Base-by-base conservation (phyloP, 1,140 invertebrate genomes). In the Euglossa dilemma region DNA sequence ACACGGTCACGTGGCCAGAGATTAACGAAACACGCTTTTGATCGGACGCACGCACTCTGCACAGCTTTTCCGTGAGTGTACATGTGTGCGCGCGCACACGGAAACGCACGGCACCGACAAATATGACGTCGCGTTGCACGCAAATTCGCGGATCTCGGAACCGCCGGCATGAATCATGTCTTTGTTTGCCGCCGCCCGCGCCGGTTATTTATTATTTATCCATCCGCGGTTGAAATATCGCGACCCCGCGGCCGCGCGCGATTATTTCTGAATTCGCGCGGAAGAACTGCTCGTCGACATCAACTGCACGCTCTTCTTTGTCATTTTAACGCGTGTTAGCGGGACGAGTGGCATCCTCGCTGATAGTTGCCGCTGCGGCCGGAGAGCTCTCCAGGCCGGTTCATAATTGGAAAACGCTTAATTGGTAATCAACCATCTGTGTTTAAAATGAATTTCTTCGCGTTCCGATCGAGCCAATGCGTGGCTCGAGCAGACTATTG, bases 141-240 rank as follows among this genome's bases (percentile, higher is more conserved):
- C 75, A 54, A 77, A 77, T 76, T 47, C 61, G 61, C 47, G 25
- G 61, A 76, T 77, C 63, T 54, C 28, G 14, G 43, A n/a, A 67
- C 50, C 61, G 9, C 50, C 4, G 59, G 16, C 63, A 77, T 76
- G 47, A 76, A 66, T 76, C 74, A 76, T 43, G 50, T 66, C 59
- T 76, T 66, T 66, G 74, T 76, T 76, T 66, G 47, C 61, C 54
- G n/a, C 36, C 36, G 2, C 7, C 11, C 23, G 18, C 6, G 25
- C 28, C 63, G 75, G 36, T 36, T 66, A 77, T 77, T 77, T 54
- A 77, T 77, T 77, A 77, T 77, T 76, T 76, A 76, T 64, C 74
- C 45, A 43, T 36, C 47, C 47, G 59, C 8, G 74, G 74, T 64
- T 28, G 23, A 52, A 67, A 77, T 77, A 54, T 67, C 43, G 50